Base-by-base conservation (phyloP, 2,113 vertebrate genomes). In the Myiopsitta monachus region DNA sequence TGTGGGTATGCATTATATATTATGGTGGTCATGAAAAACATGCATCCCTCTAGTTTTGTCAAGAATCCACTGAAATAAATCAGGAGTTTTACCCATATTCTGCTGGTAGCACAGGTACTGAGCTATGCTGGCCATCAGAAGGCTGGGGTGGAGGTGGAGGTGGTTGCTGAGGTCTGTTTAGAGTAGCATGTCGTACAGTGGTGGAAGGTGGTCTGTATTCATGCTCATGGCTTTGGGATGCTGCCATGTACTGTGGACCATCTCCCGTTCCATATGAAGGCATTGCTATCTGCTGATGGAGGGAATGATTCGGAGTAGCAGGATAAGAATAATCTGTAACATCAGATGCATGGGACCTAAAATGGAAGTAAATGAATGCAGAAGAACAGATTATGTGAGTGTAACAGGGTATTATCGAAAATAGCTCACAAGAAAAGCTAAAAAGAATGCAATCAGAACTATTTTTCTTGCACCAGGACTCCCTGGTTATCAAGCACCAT, bases 101-200 rank as follows among this genome's bases (percentile, higher is more conserved):
- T 64, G 98, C 92, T 12, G 99, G 98, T 59, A 98, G 98, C 80
- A 98, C 88, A 14, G 98, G 96, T 68, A 98, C 97, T 17, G 98
- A 98, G 88, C 98, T 98, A 28, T 99, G 99, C 9, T 97, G 72
- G 89, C 97, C 98, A 57, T 99, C 99, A 26, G 98, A 39, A 27
- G 96, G 96, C 92, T 98, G 98, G 12, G 99, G 99, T 33, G 99
- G 99, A 83, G 99, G 99, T 24, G 99, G 98, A 2, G 99, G 99
- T 11, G 99, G 99, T 62, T 99, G 99, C 94, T 99, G 99, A 68
- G 98, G 97, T 73, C 99, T 99, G 63, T 99, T 99, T 81, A 99
- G 96, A 30, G 99, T 99, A 91, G 98, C 98, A 2, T 99, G 98
- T 82, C 99, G 98, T 31, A 98, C 98, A 1, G 98, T 98, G 96